Conservation (phyloP, 1,140 invertebrate species). For the Manduca sexta region DNA sequence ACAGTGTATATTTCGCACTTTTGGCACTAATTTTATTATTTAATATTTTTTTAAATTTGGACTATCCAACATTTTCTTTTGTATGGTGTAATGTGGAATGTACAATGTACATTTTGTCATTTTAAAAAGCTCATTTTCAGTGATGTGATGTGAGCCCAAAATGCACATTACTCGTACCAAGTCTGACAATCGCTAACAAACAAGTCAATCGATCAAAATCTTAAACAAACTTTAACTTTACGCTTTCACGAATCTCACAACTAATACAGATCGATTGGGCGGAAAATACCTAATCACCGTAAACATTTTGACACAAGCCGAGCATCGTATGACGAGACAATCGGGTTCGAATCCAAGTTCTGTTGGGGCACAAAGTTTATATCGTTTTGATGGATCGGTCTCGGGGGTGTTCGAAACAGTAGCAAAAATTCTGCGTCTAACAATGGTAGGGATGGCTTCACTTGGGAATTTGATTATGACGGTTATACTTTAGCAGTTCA, state of each 20-base stretch:
- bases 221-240: conserved; percentile 59
- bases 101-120: too few species aligned
- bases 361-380: conserved; percentile 32
- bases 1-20: too few species aligned
- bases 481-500: too few species aligned
- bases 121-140: too few species aligned
- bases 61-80: too few species aligned
- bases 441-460: conserved; percentile 7
- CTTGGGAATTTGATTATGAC: too few species aligned
- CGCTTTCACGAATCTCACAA: conserved; percentile 45
- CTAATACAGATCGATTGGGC: conserved; percentile 57
- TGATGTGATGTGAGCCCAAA: too few species aligned
- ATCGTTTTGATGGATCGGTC: conserved; percentile 59
- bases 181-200: too few species aligned
- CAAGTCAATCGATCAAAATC: conserved; percentile 3
- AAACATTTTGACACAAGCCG: conserved; percentile 65
- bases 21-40: too few species aligned
- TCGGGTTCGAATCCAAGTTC: conserved; percentile 43
- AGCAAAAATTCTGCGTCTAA: conserved; percentile 22
- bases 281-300: conserved; percentile 57
- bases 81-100: too few species aligned
- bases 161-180: too few species aligned
- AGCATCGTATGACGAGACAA: conserved; percentile 63
- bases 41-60: too few species aligned
- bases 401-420: conserved; percentile 38